Base-by-base conservation (phyloP, 2,113 vertebrate species). In the Bambusicola thoracicus region DNA sequence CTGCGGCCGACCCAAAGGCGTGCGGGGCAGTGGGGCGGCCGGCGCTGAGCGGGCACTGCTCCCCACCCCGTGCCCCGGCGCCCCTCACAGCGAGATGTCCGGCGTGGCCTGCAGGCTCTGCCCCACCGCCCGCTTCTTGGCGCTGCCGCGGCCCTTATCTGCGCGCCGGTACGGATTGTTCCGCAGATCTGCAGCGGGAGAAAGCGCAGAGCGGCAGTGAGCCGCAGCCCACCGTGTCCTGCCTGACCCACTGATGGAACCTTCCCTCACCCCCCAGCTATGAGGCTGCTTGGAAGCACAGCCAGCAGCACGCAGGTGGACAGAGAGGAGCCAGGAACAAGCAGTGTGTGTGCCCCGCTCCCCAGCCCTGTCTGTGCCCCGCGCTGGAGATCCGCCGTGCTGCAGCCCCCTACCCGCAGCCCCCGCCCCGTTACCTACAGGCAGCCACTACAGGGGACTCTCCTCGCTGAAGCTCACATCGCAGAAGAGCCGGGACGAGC, bases 101-200 rank as follows among this genome's bases (percentile, higher is more conserved):
- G 98, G 96, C 19, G 98, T 98, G 48, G 98, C 97, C 79, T 98
- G 98, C 53, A 99, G 95, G 63, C 98, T 96, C 62, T 98, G 98
- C 41, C 97, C 98, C 3, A 66, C 88, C 5, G 97, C 91, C 69
- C 98, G 98, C 92, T 98, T 98, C 94, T 98, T 99, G 94, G 95
- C 97, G 40, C 99, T 99, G 93, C 97, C 97, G 15, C 99, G 98
- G 34, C 95, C 93, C 48, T 96, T 98, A 61, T 99, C 99, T 2
- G 97, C 70, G 1, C 99, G 98, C 63, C 99, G 97, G 96, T 99
- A 99, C 0, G 99, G 99, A 95, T 99, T 99, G 92, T 98, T 99
- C 93, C 99, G 98, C 53, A 99, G 96, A 93, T 98, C 99, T 99
- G 94, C 63, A 22, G 36, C 19, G 32, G 86, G 69, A 89, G 24